A percentile compares a stretch with the other conserved stretches of the same genome.
These are phyloP conservation scores for Nemopilema nomurai DNA, from an alignment of 30 jellyfish, hydroid and myxozoan genomes.

Conservation along the genomic window DNA sequence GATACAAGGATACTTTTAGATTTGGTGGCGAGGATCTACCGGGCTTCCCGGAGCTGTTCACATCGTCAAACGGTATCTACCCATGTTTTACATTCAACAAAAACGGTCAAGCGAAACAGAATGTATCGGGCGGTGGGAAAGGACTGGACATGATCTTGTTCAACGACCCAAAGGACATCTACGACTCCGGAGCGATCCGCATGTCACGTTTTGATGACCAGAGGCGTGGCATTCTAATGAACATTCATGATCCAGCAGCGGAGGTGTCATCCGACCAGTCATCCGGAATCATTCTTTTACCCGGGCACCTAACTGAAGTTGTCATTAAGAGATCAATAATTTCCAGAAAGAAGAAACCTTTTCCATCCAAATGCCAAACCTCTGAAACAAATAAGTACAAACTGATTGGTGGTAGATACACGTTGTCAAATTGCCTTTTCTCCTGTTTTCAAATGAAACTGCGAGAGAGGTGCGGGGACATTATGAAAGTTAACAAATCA, in stretches of 20 bases:
- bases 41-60: conserved; percentile 18
- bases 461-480: conserved; percentile 17
- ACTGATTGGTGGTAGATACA: conserved; percentile 20
- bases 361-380: conserved; percentile 54
- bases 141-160: conserved; percentile 43
- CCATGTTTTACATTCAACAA: conserved; percentile 50
- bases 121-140: conserved; percentile 8
- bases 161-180: conserved; percentile 25
- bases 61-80: background rate
- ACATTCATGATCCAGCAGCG: conserved; percentile 41
- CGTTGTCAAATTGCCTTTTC: conserved; percentile 20
- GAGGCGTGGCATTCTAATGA: conserved; percentile 15
- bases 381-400: conserved; percentile 31
- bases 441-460: conserved; percentile 27
- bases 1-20: conserved; percentile 32
- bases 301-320: conserved; percentile 31
- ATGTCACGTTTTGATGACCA: conserved; percentile 41
- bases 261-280: conserved; percentile 1
- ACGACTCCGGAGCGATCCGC: background rate
- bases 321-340: background rate
- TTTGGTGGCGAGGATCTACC: conserved; percentile 16
- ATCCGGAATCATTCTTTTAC: conserved; percentile 14
- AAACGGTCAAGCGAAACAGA: conserved; percentile 20
- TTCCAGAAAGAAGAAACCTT: conserved; percentile 35
- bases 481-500: background rate